A percentile compares a stretch with the other conserved stretches of the same genome.
These are phyloP conservation scores for Pachyrhynchus sulphureomaculatus DNA, from an alignment of 1,140 invertebrate species.

Conservation along the genomic window DNA sequence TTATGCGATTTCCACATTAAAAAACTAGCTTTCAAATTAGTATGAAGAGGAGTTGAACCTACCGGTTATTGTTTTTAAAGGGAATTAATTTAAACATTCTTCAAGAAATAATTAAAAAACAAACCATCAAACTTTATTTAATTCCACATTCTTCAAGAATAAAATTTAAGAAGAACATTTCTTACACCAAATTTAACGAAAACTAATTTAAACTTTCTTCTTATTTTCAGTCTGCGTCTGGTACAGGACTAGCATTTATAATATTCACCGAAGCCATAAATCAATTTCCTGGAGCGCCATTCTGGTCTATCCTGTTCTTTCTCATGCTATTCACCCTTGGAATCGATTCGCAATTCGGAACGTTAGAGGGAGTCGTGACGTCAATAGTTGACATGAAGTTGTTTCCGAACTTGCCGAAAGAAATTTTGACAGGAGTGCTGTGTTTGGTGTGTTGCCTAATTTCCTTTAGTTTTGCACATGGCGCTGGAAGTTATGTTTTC, in stretches of 20 bases:
- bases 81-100: no score
- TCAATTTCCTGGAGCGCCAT: constrained; percentile 90
- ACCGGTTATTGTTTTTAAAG: no score
- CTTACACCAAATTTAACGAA: no score
- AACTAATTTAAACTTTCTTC: constrained; percentile 18
- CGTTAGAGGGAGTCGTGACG: constrained; percentile 92
- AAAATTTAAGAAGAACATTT: no score
- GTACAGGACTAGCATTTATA: constrained; percentile 91
- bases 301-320: constrained; percentile 94
- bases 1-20: no score
- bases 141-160: no score
- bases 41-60: no score
- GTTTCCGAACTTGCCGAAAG: constrained; percentile 89
- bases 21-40: no score
- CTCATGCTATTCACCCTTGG: constrained; percentile 94
- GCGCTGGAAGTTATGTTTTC: constrained; percentile 94
- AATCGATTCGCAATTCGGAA: constrained; percentile 95
- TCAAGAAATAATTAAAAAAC: no score
- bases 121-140: no score
- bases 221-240: constrained; percentile 81
- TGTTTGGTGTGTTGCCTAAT: constrained; percentile 83
- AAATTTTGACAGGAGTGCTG: constrained; percentile 84
- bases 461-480: constrained; percentile 92
- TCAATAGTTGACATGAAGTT: constrained; percentile 95
- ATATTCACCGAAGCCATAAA: constrained; percentile 96